Conservation (phyloP, 2,888 invertebrate species). For the Trachelus stipa region DNA sequence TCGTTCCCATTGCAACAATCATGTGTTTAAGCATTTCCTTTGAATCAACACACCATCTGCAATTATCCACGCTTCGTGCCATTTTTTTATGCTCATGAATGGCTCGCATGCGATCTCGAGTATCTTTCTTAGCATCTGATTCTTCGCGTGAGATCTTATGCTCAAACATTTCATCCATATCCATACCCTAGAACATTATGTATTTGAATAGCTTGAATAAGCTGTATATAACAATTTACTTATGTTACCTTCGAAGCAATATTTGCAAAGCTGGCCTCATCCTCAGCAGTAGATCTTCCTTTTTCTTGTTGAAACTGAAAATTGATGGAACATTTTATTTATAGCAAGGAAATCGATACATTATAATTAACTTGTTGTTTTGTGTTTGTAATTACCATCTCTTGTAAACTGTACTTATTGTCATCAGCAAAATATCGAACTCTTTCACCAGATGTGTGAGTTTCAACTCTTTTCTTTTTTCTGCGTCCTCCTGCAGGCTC, state of each 20-base stretch:
- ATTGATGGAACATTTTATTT: slow-evolving; percentile 8
- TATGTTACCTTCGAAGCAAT: slow-evolving; percentile 71
- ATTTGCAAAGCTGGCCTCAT: slow-evolving; percentile 83
- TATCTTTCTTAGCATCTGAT: slow-evolving; percentile 72
- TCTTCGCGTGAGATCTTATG: slow-evolving; percentile 79
- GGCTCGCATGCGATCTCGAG: slow-evolving; percentile 74
- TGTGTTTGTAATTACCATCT: slow-evolving; percentile 74
- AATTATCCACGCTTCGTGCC: slow-evolving; percentile 80
- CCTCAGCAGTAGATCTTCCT: slow-evolving; percentile 82
- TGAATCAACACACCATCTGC: slow-evolving; percentile 86
- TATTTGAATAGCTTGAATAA: not conserved
- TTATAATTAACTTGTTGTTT: not conserved
- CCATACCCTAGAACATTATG: slow-evolving; percentile 58
- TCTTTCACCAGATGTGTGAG: slow-evolving; percentile 77
- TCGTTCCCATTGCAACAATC: slow-evolving; percentile 83
- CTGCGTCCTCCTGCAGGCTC: slow-evolving; percentile 64
- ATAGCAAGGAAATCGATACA: not conserved
- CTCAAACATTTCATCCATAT: slow-evolving; percentile 87
- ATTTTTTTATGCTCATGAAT: slow-evolving; percentile 80
- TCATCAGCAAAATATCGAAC: slow-evolving; percentile 90
- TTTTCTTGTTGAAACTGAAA: slow-evolving; percentile 83
- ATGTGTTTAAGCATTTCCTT: slow-evolving; percentile 85
- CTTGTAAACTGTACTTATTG: slow-evolving; percentile 85
- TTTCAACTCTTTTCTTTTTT: slow-evolving; percentile 73
- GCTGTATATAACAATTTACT: not conserved